Evolutionary conservation across 2,113 vertebrate species (phyloP), one percentile per base, ranked within the genome.

Genomic region (Clarias magur): DNA sequence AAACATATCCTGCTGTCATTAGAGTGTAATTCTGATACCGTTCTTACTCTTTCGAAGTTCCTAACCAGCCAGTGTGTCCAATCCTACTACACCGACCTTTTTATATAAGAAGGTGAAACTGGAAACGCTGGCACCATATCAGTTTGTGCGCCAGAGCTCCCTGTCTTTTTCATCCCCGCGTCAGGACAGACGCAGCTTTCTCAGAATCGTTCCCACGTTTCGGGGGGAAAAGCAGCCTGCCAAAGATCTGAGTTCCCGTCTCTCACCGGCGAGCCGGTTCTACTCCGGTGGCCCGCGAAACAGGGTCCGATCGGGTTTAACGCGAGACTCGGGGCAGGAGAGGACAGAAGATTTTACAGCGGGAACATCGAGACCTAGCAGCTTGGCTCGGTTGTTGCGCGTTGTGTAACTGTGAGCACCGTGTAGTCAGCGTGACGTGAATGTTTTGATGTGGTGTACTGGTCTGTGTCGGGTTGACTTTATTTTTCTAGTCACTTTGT

Each of bases 341-440:
- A 59, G 67, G 48, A 27, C 83, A 16, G 83, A 27, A 59, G 67
- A 34, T 42, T 25, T 48, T 59, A 23, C 27, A 72, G 80, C 13
- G 53, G 30, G 75, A 65, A 42, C 57, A 34, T 30, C 6, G 57
- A 62, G 79, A 6, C 27, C 10, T 21, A 65, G 59, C 48, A 56
- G 62, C 81, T 65, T 65, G 38, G 62, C 25, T 54, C 17, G 3
- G 62, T 13, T 27, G 7, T 25, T 2, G 83, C 19, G 68, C 6
- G 34, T 62, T 75, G 68, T 75, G 83, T 85, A 85, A 85, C 56
- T 75, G 83, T 13, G 56, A 42, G 68, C 23, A 56, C 57, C 48
- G 83, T 59, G 83, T 59, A 73, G 83, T 85, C 83, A 42, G 83
- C 72, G 54, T 75, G 83, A n/a, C 68, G 48, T 21, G 34, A 6